A percentile compares a stretch with the other conserved stretches of the same genome.
Conservation (phyloP, 2,113 vertebrate species). For the Haemorhous mexicanus region DNA sequence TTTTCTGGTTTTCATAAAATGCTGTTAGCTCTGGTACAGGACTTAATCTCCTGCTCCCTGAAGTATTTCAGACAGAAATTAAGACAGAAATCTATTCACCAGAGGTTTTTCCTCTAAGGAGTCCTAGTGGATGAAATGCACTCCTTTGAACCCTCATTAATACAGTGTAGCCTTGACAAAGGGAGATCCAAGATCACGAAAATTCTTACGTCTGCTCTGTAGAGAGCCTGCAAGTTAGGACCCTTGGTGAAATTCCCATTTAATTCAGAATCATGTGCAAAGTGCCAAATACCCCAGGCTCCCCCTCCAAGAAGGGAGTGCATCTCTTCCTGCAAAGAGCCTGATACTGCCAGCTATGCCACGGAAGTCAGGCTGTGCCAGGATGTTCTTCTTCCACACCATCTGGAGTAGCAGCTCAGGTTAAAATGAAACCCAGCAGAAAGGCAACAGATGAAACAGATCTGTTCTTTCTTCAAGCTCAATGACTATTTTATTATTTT, state of each 20-base stretch:
- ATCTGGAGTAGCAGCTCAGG: background rate
- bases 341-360: background rate
- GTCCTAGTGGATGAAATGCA: background rate
- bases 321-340: background rate
- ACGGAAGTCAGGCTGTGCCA: background rate
- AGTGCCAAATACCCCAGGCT: background rate
- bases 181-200: background rate
- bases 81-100: background rate
- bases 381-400: conserved; percentile 11
- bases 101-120: background rate
- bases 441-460: too few species aligned
- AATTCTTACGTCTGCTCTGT: background rate
- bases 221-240: background rate
- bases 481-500: background rate
- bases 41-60: background rate
- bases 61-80: background rate
- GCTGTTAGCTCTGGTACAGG: background rate
- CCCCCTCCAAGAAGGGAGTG: background rate
- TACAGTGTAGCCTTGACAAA: background rate
- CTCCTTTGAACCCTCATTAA: background rate
- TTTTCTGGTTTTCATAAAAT: background rate
- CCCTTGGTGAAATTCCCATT: background rate
- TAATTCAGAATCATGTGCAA: background rate
- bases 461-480: background rate
- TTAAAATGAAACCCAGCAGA: background rate